Evolutionary conservation across 92 coral and sea anemone species (phyloP).

Genomic region (Ricordea florida): DNA sequence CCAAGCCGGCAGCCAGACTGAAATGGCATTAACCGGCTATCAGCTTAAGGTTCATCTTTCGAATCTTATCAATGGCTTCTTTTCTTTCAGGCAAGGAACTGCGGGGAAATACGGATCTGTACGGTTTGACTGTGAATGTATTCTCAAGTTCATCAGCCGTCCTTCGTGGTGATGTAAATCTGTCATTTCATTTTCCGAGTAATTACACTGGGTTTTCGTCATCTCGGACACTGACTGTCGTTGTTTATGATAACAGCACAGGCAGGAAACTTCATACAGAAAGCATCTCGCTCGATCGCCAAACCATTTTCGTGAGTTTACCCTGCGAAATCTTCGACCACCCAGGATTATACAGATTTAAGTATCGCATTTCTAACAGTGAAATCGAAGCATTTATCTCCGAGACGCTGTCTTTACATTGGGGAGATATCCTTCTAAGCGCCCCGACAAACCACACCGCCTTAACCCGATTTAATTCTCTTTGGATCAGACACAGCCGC

Average conservation of each 20-base stretch:
- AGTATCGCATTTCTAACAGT: slow-evolving; percentile 76
- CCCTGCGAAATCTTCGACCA: slow-evolving; percentile 86
- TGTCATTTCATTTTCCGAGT: slow-evolving; percentile 54
- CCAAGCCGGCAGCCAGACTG: not conserved
- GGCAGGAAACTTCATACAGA: slow-evolving; percentile 37
- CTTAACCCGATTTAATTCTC: slow-evolving; percentile 72
- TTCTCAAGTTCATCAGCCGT: slow-evolving; percentile 30
- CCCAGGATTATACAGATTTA: slow-evolving; percentile 74
- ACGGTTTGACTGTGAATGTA: slow-evolving; percentile 28
- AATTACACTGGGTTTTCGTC: slow-evolving; percentile 38
- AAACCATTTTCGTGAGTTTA: slow-evolving; percentile 40
- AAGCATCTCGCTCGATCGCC: slow-evolving; percentile 2
- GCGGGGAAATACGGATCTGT: not conserved
- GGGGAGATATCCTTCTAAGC: slow-evolving; percentile 68
- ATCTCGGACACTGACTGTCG: slow-evolving; percentile 20
- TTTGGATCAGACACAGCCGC: slow-evolving; percentile 83
- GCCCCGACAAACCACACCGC: slow-evolving; percentile 90
- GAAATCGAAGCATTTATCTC: slow-evolving; percentile 52
- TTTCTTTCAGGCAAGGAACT: slow-evolving; percentile 11
- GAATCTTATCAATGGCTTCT: not conserved
- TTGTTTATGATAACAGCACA: slow-evolving; percentile 19
- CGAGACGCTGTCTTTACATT: slow-evolving; percentile 58
- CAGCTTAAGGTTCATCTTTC: too few species aligned
- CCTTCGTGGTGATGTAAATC: slow-evolving; percentile 74
- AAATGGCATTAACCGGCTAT: not conserved